Conservation (phyloP, 2,113 vertebrate genomes). For the Rhabdornis inornatus region DNA sequence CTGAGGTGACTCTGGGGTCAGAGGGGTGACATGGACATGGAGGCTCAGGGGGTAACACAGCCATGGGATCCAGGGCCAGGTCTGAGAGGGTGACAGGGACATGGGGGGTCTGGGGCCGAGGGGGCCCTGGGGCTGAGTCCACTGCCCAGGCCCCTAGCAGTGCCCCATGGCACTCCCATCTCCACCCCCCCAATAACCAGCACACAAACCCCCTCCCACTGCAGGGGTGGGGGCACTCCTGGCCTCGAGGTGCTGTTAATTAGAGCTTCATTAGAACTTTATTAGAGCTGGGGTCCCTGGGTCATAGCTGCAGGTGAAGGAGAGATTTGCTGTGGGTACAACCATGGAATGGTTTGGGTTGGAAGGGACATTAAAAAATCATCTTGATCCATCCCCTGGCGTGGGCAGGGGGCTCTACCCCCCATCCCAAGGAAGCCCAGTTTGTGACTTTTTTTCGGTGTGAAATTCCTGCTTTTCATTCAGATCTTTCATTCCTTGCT, state of each 20-base stretch:
- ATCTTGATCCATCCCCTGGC: accelerated
- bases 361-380: not conserved
- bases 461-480: not conserved
- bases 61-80: not conserved
- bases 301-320: no score
- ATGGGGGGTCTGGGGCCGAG: no score
- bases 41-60: not conserved
- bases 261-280: not conserved
- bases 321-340: no score
- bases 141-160: no score
- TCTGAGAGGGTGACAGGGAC: no score
- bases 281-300: not conserved
- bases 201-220: accelerated
- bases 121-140: no score
- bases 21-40: no score
- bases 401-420: not conserved
- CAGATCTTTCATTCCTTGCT: accelerated
- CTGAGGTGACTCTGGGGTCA: no score
- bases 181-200: not conserved
- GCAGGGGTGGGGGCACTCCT: not conserved
- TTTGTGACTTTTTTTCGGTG: accelerated
- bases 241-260: not conserved
- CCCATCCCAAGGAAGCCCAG: accelerated
- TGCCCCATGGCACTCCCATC: accelerated
- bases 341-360: no score